These are phyloP conservation scores for Samia ricini DNA, from an alignment of 1,140 invertebrate genomes.

Conservation along the genomic window DNA sequence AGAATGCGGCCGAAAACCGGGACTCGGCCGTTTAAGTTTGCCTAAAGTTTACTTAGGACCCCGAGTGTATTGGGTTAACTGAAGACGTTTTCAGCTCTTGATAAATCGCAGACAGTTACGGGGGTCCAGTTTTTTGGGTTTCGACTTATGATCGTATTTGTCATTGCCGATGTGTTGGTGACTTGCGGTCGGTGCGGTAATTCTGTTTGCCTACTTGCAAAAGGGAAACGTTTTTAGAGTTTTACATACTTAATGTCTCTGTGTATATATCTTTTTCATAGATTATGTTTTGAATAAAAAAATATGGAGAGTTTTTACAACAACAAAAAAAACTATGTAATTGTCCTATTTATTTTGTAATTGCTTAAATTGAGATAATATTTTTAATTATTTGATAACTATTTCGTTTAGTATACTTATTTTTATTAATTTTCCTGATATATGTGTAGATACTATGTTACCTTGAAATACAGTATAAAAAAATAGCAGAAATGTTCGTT, in stretches of 20 bases:
- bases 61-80: slow-evolving; percentile 68
- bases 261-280: too few relatives aligned
- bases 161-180: slow-evolving; percentile 39
- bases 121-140: slow-evolving; percentile 69
- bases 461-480: not conserved
- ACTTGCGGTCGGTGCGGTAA: slow-evolving; percentile 20
- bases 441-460: not conserved
- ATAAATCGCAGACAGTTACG: slow-evolving; percentile 68
- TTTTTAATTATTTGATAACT: too few relatives aligned
- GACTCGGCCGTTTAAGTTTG: slow-evolving; percentile 65
- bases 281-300: too few relatives aligned
- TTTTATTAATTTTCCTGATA: slow-evolving; percentile 6
- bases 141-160: slow-evolving; percentile 60
- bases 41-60: slow-evolving; percentile 74
- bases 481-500: slow-evolving; percentile 17
- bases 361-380: too few relatives aligned
- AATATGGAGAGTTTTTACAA: too few relatives aligned
- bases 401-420: too few relatives aligned
- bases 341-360: too few relatives aligned
- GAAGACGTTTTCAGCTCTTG: slow-evolving; percentile 59
- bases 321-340: too few relatives aligned
- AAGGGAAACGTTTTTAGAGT: slow-evolving; percentile 15
- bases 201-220: slow-evolving; percentile 8
- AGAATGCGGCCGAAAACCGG: slow-evolving; percentile 73
- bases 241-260: too few relatives aligned